Evolutionary conservation across 2,113 vertebrate genomes (phyloP).

Genomic region (Colinus virginianus): DNA sequence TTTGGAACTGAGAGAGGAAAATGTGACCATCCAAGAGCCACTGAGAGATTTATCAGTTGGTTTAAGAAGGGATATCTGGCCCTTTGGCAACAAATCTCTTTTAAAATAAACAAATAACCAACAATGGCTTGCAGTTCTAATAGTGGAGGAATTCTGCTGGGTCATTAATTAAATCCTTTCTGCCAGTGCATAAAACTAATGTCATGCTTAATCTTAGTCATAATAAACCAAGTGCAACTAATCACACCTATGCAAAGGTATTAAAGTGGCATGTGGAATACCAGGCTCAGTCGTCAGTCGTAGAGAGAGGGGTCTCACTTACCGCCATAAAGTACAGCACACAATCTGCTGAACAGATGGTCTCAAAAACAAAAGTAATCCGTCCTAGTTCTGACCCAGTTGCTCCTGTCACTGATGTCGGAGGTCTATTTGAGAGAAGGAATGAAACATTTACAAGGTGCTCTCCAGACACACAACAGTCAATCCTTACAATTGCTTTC

Average conservation of each 20-base stretch:
- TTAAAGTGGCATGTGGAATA: neutral
- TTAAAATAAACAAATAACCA: neutral
- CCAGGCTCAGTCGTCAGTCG: neutral
- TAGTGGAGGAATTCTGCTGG: neutral
- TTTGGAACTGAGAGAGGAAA: neutral
- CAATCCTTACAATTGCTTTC: constrained; percentile 30
- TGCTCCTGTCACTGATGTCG: constrained; percentile 87
- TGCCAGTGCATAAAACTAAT: constrained; percentile 9
- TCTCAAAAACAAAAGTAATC: constrained; percentile 96
- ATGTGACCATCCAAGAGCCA: neutral
- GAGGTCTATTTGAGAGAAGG: constrained; percentile 82
- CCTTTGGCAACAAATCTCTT: neutral
- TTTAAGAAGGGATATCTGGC: neutral
- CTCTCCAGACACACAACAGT: constrained; percentile 17
- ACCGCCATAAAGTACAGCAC: constrained; percentile 99
- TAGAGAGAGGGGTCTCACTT: constrained; percentile 67
- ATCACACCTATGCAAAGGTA: neutral
- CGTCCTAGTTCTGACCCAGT: constrained; percentile 88
- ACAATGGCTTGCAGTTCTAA: neutral
- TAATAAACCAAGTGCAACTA: neutral
- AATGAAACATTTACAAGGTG: neutral
- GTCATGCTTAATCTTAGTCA: neutral
- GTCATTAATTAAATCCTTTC: neutral
- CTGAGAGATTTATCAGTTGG: neutral
- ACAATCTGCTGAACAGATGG: constrained; percentile 88